phyloP scores from a whole-genome alignment of 2,113 vertebrate species.

The Pterophyllum scalare region DNA sequence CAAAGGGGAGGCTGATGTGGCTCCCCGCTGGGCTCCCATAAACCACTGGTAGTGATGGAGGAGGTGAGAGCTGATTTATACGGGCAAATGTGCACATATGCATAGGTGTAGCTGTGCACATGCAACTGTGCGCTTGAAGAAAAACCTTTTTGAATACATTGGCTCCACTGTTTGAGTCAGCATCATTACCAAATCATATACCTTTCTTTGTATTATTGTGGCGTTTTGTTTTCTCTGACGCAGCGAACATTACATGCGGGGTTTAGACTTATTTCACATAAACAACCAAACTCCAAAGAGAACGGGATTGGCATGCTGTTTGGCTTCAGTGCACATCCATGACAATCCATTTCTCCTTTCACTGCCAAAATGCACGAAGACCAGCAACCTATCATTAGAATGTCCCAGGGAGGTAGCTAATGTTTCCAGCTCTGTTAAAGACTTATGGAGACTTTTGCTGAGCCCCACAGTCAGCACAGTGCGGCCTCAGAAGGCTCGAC shows the following conservation, averaged over 20 bases:
- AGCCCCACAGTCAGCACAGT: slow-evolving; percentile 38
- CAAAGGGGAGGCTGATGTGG: slow-evolving; percentile 72
- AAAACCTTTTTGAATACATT: background rate
- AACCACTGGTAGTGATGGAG: slow-evolving; percentile 75
- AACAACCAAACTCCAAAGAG: background rate
- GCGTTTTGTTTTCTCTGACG: background rate
- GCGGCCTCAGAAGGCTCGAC: slow-evolving; percentile 35
- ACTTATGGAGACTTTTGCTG: slow-evolving; percentile 14
- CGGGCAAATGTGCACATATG: slow-evolving; percentile 26
- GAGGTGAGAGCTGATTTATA: slow-evolving; percentile 74
- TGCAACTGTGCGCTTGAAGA: background rate
- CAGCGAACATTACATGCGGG: background rate
- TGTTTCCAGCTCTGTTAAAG: slow-evolving; percentile 59
- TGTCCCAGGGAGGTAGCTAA: slow-evolving; percentile 51
- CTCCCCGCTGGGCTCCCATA: slow-evolving; percentile 69
- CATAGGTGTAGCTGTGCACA: slow-evolving; percentile 10
- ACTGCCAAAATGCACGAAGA: slow-evolving; percentile 44
- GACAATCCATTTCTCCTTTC: slow-evolving; percentile 45
- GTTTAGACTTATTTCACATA: background rate
- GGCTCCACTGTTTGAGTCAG: background rate
- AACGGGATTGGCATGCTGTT: slow-evolving; percentile 1
- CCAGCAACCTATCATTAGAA: slow-evolving; percentile 59
- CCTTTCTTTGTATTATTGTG: background rate
- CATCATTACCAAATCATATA: background rate
- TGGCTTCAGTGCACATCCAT: slow-evolving; percentile 29